Conservation (phyloP, 2,888 invertebrate genomes). For the Drosophila macrospina region DNA sequence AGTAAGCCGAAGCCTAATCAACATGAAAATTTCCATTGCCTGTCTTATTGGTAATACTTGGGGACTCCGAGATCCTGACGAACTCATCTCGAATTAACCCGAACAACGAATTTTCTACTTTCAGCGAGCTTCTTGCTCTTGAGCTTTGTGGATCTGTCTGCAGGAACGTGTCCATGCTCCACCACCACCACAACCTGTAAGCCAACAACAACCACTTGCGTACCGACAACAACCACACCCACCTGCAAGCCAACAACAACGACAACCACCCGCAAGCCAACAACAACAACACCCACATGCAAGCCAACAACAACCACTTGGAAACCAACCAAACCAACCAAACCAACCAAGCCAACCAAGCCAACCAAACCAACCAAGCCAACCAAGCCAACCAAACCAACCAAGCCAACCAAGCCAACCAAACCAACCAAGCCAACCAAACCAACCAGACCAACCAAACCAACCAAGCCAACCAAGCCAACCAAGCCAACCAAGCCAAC, state of each 20-base stretch:
- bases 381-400: too few species aligned
- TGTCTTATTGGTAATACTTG: constrained; percentile 29
- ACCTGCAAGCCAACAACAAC: background rate
- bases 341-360: background rate
- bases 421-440: too few species aligned
- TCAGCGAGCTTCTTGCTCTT: constrained; percentile 23
- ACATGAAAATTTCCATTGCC: constrained; percentile 2
- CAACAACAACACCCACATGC: too few species aligned
- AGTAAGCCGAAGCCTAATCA: background rate
- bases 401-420: background rate
- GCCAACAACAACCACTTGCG: background rate
- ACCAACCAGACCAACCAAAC: too few species aligned
- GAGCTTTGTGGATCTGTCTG: background rate
- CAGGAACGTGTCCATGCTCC: background rate
- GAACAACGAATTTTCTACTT: background rate
- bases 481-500: too few species aligned
- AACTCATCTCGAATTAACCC: background rate
- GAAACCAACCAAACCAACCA: background rate
- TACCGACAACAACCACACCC: background rate
- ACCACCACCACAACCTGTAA: background rate
- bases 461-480: too few species aligned
- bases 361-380: background rate
- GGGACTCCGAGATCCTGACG: background rate
- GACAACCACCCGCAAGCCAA: too few species aligned
- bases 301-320: background rate